Percentiles rank a stretch among this genome's conserved stretches.
Evolutionary conservation across 2,113 vertebrate genomes (phyloP).

Genomic region (Gobius niger): DNA sequence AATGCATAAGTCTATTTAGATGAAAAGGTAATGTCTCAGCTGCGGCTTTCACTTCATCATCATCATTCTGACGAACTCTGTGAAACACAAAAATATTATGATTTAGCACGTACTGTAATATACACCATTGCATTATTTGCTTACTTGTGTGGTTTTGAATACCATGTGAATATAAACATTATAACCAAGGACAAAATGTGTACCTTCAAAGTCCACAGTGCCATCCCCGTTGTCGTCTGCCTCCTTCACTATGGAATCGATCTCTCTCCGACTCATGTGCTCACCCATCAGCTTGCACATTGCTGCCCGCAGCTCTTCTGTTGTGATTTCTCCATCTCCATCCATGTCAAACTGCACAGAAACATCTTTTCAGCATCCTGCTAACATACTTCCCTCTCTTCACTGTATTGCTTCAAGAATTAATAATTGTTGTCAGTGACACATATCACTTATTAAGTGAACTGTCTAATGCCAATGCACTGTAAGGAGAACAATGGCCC

Average conservation of each 20-base stretch:
- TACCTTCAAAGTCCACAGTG: conserved; percentile 88
- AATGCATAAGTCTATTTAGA: background rate
- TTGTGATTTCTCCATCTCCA: conserved; percentile 83
- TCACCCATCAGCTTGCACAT: conserved; percentile 85
- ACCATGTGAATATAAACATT: background rate
- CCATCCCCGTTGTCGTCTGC: conserved; percentile 85
- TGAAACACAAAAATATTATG: conserved; percentile 1
- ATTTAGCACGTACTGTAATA: background rate
- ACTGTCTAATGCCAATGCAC: too few relatives aligned
- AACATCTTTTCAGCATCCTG: background rate
- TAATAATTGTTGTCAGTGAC: too few relatives aligned
- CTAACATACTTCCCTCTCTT: too few relatives aligned
- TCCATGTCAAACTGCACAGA: conserved; percentile 82
- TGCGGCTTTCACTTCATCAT: conserved; percentile 55
- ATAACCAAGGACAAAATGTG: background rate
- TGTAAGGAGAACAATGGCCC: too few relatives aligned
- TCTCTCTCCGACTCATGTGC: conserved; percentile 77
- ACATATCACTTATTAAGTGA: too few relatives aligned
- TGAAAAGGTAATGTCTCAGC: conserved; percentile 13
- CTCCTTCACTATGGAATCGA: conserved; percentile 80
- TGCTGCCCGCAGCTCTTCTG: conserved; percentile 79
- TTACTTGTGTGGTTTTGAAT: background rate
- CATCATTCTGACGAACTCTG: conserved; percentile 79
- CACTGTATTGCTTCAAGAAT: too few relatives aligned
- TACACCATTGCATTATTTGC: background rate